Evolutionary conservation across 2,797 vertebrate genomes (phyloP).

Genomic region (Saxicola maurus): DNA sequence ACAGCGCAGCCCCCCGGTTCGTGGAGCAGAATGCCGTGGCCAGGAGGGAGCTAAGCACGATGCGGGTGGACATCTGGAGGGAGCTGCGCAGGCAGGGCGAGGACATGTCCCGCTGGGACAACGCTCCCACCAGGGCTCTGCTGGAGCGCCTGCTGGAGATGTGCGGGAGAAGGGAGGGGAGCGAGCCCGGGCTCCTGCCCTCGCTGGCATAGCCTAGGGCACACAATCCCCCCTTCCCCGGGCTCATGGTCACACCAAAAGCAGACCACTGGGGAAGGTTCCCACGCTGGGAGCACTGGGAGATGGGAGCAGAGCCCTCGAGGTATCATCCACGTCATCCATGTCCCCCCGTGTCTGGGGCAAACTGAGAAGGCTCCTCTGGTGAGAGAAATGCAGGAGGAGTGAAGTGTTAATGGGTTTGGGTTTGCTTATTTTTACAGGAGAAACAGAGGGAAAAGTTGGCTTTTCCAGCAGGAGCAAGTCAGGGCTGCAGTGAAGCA

Average conservation of each 20-base stretch:
- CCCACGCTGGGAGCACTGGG: not conserved
- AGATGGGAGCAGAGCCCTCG: not conserved
- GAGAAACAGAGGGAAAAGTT: not conserved
- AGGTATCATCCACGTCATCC: fast-evolving
- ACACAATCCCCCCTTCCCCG: not conserved
- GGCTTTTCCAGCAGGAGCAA: not conserved
- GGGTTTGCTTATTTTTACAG: not conserved
- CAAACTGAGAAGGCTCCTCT: not conserved
- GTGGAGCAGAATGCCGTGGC: not conserved
- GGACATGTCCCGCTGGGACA: conserved; percentile 41
- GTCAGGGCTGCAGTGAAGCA: not conserved
- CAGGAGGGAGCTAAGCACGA: not conserved
- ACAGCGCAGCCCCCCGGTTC: fast-evolving
- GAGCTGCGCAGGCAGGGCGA: conserved; percentile 25
- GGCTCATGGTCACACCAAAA: not conserved
- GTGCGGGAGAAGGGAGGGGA: not conserved
- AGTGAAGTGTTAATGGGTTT: not conserved
- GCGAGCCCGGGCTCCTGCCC: not conserved
- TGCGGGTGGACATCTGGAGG: conserved; percentile 37
- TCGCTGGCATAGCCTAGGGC: not conserved
- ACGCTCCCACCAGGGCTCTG: not conserved
- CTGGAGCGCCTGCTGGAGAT: conserved; percentile 36
- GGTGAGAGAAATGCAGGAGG: not conserved
- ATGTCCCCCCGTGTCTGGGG: fast-evolving
- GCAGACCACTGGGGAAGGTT: not conserved